phyloP scores from a whole-genome alignment of 2,888 invertebrate genomes.

The Pterobdella sp. region DNA sequence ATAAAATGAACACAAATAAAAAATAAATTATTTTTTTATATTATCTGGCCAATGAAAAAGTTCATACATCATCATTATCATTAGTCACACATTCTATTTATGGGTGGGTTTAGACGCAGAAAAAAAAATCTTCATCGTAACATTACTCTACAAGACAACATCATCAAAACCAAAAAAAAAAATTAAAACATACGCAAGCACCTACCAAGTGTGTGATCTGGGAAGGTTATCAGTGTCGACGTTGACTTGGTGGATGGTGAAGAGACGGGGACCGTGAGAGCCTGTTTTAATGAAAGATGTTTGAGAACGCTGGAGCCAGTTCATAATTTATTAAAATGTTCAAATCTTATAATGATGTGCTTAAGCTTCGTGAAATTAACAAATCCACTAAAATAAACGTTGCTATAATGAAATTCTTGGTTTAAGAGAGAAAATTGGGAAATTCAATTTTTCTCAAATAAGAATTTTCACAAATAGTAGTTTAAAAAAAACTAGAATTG shows the following conservation, averaged over 20 bases:
- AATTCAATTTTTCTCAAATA: too few relatives aligned
- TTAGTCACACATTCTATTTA: not conserved
- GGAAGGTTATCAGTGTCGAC: conserved; percentile 85
- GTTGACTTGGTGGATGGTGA: conserved; percentile 88
- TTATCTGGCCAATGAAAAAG: not conserved
- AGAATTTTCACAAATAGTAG: not conserved
- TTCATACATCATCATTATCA: not conserved
- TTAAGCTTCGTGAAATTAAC: too few relatives aligned
- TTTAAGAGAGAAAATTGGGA: too few relatives aligned
- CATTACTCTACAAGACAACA: too few relatives aligned
- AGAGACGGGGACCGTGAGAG: conserved; percentile 83
- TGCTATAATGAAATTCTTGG: too few relatives aligned
- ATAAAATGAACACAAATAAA: too few relatives aligned
- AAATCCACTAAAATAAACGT: too few relatives aligned
- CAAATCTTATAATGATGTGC: too few relatives aligned
- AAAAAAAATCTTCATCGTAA: too few relatives aligned
- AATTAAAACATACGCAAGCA: not conserved
- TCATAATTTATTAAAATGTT: too few relatives aligned
- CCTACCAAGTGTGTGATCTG: conserved; percentile 83
- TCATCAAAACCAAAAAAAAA: too few relatives aligned
- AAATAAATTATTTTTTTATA: not conserved
- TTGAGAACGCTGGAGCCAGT: too few relatives aligned
- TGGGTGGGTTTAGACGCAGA: not conserved
- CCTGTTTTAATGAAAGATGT: conserved; percentile 68
- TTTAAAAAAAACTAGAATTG: not conserved